A percentile compares a stretch with the other conserved stretches of the same genome.
Conservation (phyloP, 2,888 invertebrate genomes). For the Marronus borbonicus region DNA sequence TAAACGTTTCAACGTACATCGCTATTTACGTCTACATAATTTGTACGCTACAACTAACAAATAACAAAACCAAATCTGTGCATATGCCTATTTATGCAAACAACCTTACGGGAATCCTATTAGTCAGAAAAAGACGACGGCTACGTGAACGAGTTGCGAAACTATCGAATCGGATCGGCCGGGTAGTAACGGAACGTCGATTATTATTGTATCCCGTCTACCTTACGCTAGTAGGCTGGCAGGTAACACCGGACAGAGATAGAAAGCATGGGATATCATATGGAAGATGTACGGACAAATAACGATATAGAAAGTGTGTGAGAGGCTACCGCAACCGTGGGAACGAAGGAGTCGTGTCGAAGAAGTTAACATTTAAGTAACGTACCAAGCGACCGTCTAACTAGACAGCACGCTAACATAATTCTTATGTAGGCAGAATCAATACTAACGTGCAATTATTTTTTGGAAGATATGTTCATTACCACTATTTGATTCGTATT, state of each 20-base stretch:
- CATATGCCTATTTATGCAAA: slow-evolving; percentile 18
- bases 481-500: too few species aligned
- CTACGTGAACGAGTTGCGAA: slow-evolving; percentile 39
- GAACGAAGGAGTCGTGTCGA: slow-evolving; percentile 65
- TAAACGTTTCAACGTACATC: too few species aligned
- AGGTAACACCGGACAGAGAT: not conserved
- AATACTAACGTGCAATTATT: slow-evolving; percentile 31
- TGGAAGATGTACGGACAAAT: slow-evolving; percentile 56
- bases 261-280: slow-evolving; percentile 44
- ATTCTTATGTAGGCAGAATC: slow-evolving; percentile 52
- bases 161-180: slow-evolving; percentile 34
- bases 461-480: slow-evolving; percentile 7
- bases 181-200: slow-evolving; percentile 35
- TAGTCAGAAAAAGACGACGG: slow-evolving; percentile 27
- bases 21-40: too few species aligned
- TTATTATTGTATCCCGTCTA: slow-evolving; percentile 15
- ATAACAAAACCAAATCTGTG: slow-evolving; percentile 23
- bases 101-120: slow-evolving; percentile 31
- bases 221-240: not conserved
- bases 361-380: slow-evolving; percentile 66
- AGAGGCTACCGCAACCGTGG: slow-evolving; percentile 66
- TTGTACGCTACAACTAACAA: not conserved
- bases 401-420: slow-evolving; percentile 57
- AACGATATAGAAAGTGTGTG: slow-evolving; percentile 62
- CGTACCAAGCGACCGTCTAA: slow-evolving; percentile 48